A percentile compares a stretch with the other conserved stretches of the same genome.
Conservation (phyloP, 1,140 invertebrate genomes). For the Drosophila takahashii region DNA sequence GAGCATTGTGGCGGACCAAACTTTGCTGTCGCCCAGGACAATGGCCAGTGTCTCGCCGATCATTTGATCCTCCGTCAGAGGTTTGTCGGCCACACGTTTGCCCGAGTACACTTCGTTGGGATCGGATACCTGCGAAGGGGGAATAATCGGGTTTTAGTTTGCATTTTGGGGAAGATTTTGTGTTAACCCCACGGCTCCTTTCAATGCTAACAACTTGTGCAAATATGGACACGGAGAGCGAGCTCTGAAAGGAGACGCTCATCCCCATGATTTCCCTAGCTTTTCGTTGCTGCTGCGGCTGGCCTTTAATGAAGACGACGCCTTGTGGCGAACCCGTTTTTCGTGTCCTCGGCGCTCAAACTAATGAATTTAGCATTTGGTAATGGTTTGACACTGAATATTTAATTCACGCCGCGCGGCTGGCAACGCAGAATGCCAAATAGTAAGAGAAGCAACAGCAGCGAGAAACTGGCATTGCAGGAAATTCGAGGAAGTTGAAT, state of each 20-base stretch:
- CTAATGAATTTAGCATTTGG: constrained; percentile 84
- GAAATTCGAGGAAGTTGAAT: constrained; percentile 84
- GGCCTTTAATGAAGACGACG: constrained; percentile 76
- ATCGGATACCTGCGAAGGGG: constrained; percentile 90
- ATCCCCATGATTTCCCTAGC: constrained; percentile 15
- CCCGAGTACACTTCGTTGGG: constrained; percentile 97
- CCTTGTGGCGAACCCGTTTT: constrained; percentile 79
- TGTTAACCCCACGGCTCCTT: constrained; percentile 20
- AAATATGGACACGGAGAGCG: constrained; percentile 49
- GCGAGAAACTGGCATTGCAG: constrained; percentile 75
- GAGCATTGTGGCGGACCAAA: constrained; percentile 96
- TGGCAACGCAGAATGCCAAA: constrained; percentile 46
- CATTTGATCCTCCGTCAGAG: constrained; percentile 97
- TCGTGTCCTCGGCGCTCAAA: constrained; percentile 74
- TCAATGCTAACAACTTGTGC: constrained; percentile 66
- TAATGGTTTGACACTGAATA: constrained; percentile 84
- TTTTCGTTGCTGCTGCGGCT: constrained; percentile 31
- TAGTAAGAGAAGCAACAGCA: constrained; percentile 18
- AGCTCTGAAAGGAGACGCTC: constrained; percentile 13
- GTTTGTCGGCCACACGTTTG: constrained; percentile 93
- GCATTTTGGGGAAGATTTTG: constrained; percentile 3
- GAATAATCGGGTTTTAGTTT: not conserved
- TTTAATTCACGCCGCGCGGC: constrained; percentile 72
- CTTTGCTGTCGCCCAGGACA: constrained; percentile 95
- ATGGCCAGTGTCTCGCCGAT: constrained; percentile 96